Conservation (phyloP, 2,888 invertebrate species). For the Zootermopsis nevadensis region DNA sequence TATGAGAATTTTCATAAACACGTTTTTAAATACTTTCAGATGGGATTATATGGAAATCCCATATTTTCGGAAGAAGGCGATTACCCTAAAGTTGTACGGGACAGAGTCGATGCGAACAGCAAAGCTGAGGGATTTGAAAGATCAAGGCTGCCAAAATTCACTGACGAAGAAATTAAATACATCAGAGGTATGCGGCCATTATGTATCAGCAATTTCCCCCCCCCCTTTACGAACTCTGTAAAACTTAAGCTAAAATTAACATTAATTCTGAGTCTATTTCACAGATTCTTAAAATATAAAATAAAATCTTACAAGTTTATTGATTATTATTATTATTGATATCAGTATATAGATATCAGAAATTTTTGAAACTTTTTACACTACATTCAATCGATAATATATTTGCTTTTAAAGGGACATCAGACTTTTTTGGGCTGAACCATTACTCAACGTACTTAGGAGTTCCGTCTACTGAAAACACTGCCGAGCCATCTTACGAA, state of each 20-base stretch:
- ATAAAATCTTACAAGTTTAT: too few relatives aligned
- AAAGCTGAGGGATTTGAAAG: conserved; percentile 60
- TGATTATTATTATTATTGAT: too few relatives aligned
- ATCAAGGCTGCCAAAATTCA: conserved; percentile 65
- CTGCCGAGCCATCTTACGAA: conserved; percentile 56
- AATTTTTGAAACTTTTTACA: too few relatives aligned
- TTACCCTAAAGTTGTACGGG: conserved; percentile 66
- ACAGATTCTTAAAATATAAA: too few relatives aligned
- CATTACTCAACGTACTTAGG: conserved; percentile 57
- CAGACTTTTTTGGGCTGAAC: conserved; percentile 59
- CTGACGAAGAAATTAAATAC: conserved; percentile 67
- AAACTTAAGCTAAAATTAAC: too few relatives aligned
- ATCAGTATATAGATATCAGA: too few relatives aligned
- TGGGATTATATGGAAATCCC: conserved; percentile 65
- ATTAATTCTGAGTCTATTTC: too few relatives aligned
- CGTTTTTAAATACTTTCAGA: conserved; percentile 57
- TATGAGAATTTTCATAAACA: too few relatives aligned
- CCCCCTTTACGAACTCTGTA: too few relatives aligned
- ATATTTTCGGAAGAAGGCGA: conserved; percentile 65
- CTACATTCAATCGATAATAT: too few relatives aligned
- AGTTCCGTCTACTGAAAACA: conserved; percentile 34
- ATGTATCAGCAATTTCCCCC: too few relatives aligned
- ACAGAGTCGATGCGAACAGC: conserved; percentile 62
- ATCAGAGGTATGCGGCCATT: conserved; percentile 60
- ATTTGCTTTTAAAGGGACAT: conserved; percentile 51